phyloP scores from a whole-genome alignment of 2,113 vertebrate genomes.

The Malaclemys terrapin region DNA sequence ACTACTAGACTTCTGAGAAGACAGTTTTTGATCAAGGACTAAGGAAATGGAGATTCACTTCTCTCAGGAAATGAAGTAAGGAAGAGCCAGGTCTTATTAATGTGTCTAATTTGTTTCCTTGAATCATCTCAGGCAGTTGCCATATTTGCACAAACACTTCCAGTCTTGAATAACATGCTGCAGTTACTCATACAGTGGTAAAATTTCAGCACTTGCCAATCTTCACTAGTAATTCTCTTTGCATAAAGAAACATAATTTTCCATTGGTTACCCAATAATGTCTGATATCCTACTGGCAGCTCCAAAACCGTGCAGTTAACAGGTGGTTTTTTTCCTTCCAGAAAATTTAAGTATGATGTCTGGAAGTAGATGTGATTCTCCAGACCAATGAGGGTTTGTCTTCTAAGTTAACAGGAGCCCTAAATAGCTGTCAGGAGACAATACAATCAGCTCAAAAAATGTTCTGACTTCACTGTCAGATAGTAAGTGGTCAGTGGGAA shows the following conservation, averaged over 20 bases:
- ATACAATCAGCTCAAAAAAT: conserved; percentile 52
- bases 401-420: conserved; percentile 67
- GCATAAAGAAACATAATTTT: not conserved
- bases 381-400: conserved; percentile 26
- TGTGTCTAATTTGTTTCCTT: not conserved
- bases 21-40: not conserved
- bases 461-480: conserved; percentile 39
- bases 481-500: not conserved
- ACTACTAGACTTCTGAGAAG: not conserved
- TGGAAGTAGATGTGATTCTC: conserved; percentile 67
- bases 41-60: not conserved
- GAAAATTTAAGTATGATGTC: conserved; percentile 68
- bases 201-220: conserved; percentile 7
- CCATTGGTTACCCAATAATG: conserved; percentile 37
- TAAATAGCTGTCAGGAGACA: conserved; percentile 73
- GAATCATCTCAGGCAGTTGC: not conserved
- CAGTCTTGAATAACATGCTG: accelerated
- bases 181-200: not conserved
- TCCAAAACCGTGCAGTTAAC: conserved; percentile 36
- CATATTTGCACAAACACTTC: conserved; percentile 14
- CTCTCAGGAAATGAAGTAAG: not conserved
- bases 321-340: conserved; percentile 69
- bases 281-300: conserved; percentile 43
- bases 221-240: not conserved
- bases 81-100: not conserved